Base-by-base conservation (phyloP, 2,113 vertebrate species). In the Trematomus loennbergii region DNA sequence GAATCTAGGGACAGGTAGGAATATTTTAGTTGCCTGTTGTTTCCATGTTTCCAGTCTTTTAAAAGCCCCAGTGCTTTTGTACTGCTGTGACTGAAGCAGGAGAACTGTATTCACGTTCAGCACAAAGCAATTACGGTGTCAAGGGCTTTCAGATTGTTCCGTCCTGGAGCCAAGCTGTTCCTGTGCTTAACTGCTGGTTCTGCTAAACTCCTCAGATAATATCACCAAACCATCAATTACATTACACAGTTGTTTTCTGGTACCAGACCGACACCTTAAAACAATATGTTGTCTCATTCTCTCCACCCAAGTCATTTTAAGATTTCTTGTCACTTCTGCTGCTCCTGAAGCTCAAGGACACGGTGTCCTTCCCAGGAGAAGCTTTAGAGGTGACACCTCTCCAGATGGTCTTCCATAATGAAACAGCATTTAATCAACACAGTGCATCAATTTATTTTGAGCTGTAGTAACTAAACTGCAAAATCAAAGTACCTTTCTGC, bases 351-450 rank as follows among this genome's bases (percentile, higher is more conserved):
- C 46, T 60, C 78, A 57, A 69, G 68, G 53, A 70, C 60, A 52
- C 65, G 15, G 16, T 22, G 43, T 72, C 17, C 71, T 17, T 65
- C 57, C 18, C 46, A 52, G 16, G 70, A 74, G 71, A 60, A 22
- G 46, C 36, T 43, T 29, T 20, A 10, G 48, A 13, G 18, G 25
- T 66, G 45, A 74, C 29, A 25, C 20, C n/a, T n/a, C 40, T 72
- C 54, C 77, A 84, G 73, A 81, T 78, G 81, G 69, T 17, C 63
- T 54, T 36, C 60, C 12, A 12, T 75, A 62, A 84, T 78, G 78
- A 78, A 75, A 84, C 63, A 33, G 48, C 45, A 29, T 78, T 61
- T 62, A 57, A 65, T 74, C 64, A 73, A 61, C 72, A 60, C 52
- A 43, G 25, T 40, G 46, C 36, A 52, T 57, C 20, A 20, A 7